Evolutionary conservation across 2,797 vertebrate species (phyloP), one percentile per base, ranked within the genome.

Genomic region (Monodelphis domestica): DNA sequence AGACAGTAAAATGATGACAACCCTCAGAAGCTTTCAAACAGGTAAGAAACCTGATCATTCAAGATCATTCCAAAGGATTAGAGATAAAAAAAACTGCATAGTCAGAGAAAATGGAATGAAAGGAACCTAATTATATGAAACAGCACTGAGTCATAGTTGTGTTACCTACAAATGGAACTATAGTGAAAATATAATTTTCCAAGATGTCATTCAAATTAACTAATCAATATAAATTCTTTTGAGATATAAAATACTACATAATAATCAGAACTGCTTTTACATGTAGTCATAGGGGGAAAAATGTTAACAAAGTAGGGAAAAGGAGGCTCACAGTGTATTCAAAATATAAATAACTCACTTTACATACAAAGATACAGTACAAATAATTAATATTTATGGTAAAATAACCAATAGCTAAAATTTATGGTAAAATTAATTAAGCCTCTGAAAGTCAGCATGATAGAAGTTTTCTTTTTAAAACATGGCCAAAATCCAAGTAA

Each of bases 151-250:
- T 78, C 70, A 5, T 70, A 78, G 70, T 78, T 78, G 70, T 38
- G 17, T 78, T 45, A 63, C 78, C 2, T 38, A 24, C 26, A 45
- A 78, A 78, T 78, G 21, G 9, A 78, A 24, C n/a, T 78, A 45
- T 21, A 78, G 4, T 45, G 17, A 3, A 78, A 78, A 78, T 45
- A 78, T 45, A 78, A 78, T 11, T 45, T 78, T 78, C 21, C 21
- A 78, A 78, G 7, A 78, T 96, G 53, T 52, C 21, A 90, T 91
- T 93, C 28, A 26, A 92, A 91, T 87, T 87, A 56, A 90, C 57
- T 95, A 70, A 93, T 59, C 57, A 95, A 90, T 54, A 38, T 45
- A 96, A 92, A 78, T 54, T 56, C 91, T 55, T 93, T 90, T 95
- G 2, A 91, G 95, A 91, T 24, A 96, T 87, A 93, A 94, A 93